phyloP scores from a whole-genome alignment of 2,113 vertebrate genomes.

The Lanius ludovicianus region DNA sequence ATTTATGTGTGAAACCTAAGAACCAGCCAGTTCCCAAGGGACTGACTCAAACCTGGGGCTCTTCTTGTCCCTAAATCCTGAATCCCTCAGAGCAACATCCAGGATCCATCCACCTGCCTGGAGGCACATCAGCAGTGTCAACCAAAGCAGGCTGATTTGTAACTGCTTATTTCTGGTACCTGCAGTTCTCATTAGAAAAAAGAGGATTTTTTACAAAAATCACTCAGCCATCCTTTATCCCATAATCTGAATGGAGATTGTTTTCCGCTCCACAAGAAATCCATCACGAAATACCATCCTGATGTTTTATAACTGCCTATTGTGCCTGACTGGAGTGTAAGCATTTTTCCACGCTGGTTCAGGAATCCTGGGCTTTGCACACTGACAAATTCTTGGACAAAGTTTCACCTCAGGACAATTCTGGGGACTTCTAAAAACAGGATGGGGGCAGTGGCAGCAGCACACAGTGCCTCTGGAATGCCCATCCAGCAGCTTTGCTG shows the following conservation, averaged over 20 bases:
- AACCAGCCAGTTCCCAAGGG: neutral
- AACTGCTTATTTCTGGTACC: neutral
- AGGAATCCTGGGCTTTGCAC: neutral
- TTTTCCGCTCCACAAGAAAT: neutral
- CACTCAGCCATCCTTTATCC: neutral
- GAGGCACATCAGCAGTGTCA: neutral
- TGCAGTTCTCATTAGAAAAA: neutral
- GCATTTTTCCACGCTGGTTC: neutral
- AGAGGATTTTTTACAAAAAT: neutral
- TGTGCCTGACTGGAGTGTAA: neutral
- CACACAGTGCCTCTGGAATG: neutral
- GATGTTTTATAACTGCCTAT: neutral
- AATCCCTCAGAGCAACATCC: neutral
- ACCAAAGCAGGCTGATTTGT: neutral
- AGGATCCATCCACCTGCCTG: neutral
- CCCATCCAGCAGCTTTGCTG: neutral
- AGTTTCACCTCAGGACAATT: neutral
- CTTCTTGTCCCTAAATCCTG: neutral
- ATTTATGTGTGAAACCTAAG: neutral
- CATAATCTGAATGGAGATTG: neutral
- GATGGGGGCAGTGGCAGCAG: neutral
- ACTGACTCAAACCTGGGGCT: rapidly evolving
- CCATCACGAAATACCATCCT: neutral
- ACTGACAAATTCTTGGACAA: neutral
- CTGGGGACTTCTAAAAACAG: neutral